Conservation (phyloP, 2,888 invertebrate genomes). For the Tipula confusa region DNA sequence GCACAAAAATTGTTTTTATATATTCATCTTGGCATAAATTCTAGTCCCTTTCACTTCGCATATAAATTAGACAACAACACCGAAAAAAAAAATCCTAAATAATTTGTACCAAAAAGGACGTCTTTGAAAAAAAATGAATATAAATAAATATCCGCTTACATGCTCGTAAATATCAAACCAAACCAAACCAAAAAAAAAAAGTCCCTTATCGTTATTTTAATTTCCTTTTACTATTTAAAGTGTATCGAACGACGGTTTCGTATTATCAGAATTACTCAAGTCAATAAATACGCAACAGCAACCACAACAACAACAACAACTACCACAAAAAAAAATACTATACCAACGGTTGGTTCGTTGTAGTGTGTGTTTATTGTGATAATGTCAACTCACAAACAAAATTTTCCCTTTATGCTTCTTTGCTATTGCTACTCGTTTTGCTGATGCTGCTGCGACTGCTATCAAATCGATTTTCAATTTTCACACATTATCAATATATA, state of each 20-base stretch:
- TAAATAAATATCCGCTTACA: neutral
- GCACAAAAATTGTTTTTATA: no score
- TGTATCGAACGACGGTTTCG: neutral
- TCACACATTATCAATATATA: conserved; percentile 25
- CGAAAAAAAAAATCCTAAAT: neutral
- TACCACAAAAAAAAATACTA: neutral
- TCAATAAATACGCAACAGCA: neutral
- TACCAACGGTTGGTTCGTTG: no score
- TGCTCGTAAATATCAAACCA: neutral
- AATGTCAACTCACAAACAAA: neutral
- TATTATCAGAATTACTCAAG: neutral
- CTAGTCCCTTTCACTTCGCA: neutral
- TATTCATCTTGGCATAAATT: neutral
- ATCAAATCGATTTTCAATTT: conserved; percentile 20
- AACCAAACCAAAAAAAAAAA: neutral
- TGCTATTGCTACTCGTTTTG: neutral
- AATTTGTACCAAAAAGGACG: neutral
- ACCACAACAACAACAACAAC: neutral
- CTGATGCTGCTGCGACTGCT: neutral
- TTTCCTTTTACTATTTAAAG: conserved; percentile 20
- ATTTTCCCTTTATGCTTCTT: neutral
- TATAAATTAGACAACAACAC: neutral
- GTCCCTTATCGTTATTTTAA: neutral
- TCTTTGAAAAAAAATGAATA: neutral
- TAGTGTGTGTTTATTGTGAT: neutral